Percentiles rank a stretch among this genome's conserved stretches.
Evolutionary conservation across 2,888 invertebrate species (phyloP).

Genomic region (Craniophora ligustri): DNA sequence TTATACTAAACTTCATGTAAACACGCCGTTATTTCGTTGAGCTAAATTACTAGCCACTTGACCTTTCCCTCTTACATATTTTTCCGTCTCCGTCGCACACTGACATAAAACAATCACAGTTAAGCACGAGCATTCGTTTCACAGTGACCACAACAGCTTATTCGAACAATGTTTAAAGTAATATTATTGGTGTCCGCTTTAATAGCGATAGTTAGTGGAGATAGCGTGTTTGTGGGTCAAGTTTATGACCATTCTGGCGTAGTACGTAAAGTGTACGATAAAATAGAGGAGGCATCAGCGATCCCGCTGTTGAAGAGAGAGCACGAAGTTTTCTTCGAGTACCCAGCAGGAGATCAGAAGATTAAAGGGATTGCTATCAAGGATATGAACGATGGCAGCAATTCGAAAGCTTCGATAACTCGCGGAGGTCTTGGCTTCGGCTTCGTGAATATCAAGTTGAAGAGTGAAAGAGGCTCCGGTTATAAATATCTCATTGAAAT

Average conservation of each 20-base stretch:
- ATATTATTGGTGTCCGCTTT: slow-evolving; percentile 28
- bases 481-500: slow-evolving; percentile 71
- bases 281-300: slow-evolving; percentile 53
- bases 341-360: slow-evolving; percentile 66
- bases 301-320: slow-evolving; percentile 65
- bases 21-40: slow-evolving; percentile 26
- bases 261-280: slow-evolving; percentile 66
- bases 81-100: slow-evolving; percentile 32
- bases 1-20: slow-evolving; percentile 43
- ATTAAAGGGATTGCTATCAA: slow-evolving; percentile 65
- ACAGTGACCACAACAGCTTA: slow-evolving; percentile 11
- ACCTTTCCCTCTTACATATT: slow-evolving; percentile 49
- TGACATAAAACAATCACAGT: slow-evolving; percentile 35
- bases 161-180: slow-evolving; percentile 43
- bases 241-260: slow-evolving; percentile 62
- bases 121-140: slow-evolving; percentile 6
- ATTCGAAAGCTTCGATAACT: slow-evolving; percentile 69
- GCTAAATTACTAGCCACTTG: slow-evolving; percentile 36
- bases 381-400: slow-evolving; percentile 61
- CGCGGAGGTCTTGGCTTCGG: slow-evolving; percentile 73
- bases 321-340: slow-evolving; percentile 64
- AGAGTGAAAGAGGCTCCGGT: slow-evolving; percentile 74
- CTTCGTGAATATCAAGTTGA: slow-evolving; percentile 73
- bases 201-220: slow-evolving; percentile 38
- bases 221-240: slow-evolving; percentile 68